phyloP scores from a whole-genome alignment of 2,888 invertebrate genomes.

The Steromphala cineraria region DNA sequence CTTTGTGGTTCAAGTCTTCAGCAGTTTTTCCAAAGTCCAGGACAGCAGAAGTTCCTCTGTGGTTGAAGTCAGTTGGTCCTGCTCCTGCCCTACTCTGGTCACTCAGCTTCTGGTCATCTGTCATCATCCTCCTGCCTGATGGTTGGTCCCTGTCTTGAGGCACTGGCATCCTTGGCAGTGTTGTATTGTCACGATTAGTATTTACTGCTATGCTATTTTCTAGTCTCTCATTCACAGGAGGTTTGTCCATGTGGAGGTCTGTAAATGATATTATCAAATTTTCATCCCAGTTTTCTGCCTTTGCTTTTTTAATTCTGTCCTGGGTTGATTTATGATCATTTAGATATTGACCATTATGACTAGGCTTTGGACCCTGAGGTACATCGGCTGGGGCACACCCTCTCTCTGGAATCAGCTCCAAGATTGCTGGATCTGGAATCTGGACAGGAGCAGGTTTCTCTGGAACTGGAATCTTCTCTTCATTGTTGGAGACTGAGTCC shows the following conservation, averaged over 20 bases:
- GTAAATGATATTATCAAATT: not conserved
- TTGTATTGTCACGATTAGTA: not conserved
- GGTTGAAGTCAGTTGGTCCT: not conserved
- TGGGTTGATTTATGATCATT: not conserved
- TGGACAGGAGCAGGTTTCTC: not conserved
- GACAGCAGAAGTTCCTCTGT: no score
- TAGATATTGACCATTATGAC: not conserved
- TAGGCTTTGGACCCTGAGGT: not conserved
- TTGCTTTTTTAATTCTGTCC: not conserved
- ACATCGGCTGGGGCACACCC: not conserved
- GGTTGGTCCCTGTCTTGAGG: not conserved
- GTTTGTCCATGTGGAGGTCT: not conserved
- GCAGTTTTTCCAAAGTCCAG: not conserved
- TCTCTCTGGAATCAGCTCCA: not conserved
- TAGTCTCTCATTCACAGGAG: not conserved
- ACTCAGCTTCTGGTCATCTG: conserved; percentile 9
- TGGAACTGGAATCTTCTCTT: not conserved
- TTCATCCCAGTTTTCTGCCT: not conserved
- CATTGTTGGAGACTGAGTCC: not conserved
- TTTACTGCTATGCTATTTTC: not conserved
- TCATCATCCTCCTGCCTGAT: not conserved
- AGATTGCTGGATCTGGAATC: not conserved
- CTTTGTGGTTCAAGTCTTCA: no score
- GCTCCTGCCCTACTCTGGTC: not conserved
- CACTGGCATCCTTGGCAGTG: not conserved